Base-by-base conservation (phyloP, 1,140 invertebrate species). In the Drosophila miranda region DNA sequence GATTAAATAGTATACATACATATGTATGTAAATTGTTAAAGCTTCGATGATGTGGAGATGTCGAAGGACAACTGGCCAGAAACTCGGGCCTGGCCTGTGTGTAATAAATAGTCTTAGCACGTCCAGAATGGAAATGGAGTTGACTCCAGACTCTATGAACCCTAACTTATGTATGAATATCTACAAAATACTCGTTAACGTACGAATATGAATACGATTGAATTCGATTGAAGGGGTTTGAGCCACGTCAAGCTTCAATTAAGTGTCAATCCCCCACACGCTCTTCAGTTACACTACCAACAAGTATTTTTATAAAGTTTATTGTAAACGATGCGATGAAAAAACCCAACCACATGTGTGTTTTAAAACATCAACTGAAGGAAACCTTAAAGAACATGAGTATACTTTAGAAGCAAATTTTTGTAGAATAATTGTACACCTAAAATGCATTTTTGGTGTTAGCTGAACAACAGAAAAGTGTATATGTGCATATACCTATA, bases 341-440 rank as follows among this genome's bases (percentile, higher is more conserved):
- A n/a, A 23, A 56, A 60, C 16, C 23, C 42, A 11, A 55, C 26
- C 26, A 56, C 56, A 59, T 52, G 75, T 81, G 68, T 51, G 72
- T 79, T 79, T 74, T 75, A 75, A 74, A 55, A 56, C 16, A 34
- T 11, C 55, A 68, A 46, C 21, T 66, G 30, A 68, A 55, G 43
- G 50, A 67, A 54, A 68, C 28, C 43, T 41, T 41, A 54, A 68
- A 68, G 48, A 68, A 55, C 62, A 67, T 50, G 67, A 59, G 61
- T 78, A 78, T 78, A 78, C 75, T 75, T 77, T 79, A 75, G 71
- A 79, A 57, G 58, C 58, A 75, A 78, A 75, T 79, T 79, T 80
- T 80, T 80, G 66, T 80, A 80, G 77, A 57, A 70, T 69, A 80
- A 64, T 80, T 80, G 72, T 80, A 80, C 72, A 80, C 77, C 52